Evolutionary conservation across 2,888 invertebrate species (phyloP), one percentile per base, ranked within the genome.

Genomic region (Frankliniella intonsa): DNA sequence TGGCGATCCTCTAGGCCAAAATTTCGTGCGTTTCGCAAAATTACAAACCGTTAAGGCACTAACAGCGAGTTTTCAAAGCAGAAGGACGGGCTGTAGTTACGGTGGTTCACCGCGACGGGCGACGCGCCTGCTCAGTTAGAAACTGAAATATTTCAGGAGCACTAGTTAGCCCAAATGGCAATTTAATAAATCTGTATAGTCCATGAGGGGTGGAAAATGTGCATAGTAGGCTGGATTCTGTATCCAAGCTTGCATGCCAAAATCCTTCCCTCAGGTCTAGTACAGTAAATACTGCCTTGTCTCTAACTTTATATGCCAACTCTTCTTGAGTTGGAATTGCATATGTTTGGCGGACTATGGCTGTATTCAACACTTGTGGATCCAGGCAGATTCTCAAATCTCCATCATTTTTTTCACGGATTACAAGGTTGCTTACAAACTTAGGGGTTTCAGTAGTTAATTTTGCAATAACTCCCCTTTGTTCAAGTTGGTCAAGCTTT

Each of bases 121-220:
- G 3, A n/a, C n/a, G n/a, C n/a, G n/a, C 65, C 17, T 65, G 17
- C n/a, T 65, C 65, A 0, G 65, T 65, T 3, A 65, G 17, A 9
- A 65, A 65, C 65, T 65, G 80, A 65, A 84, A 85, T 0, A 83
- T 82, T 82, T 85, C 84, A 12, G 84, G 83, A 1, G 84, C 84
- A 25, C 82, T 82, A 0, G 22, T 82, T 0, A 85, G 55, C 9
- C 85, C 85, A 83, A 84, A 85, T 3, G 84, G 84, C n/a, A 85
- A 49, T 49, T 84, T 82, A 14, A 22, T 55, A 80, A 83, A 85
- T 50, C 83, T 51, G 55, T 83, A 85, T 19, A 82, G 81, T 8
- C 85, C 86, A 83, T 83, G 84, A 22, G 85, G 85, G 5, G 84
- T 85, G n/a, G n/a, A n/a, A n/a, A n/a, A n/a, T n/a, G n/a, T 25